Conservation (phyloP, 2,888 invertebrate genomes). For the Spilarctia lutea region DNA sequence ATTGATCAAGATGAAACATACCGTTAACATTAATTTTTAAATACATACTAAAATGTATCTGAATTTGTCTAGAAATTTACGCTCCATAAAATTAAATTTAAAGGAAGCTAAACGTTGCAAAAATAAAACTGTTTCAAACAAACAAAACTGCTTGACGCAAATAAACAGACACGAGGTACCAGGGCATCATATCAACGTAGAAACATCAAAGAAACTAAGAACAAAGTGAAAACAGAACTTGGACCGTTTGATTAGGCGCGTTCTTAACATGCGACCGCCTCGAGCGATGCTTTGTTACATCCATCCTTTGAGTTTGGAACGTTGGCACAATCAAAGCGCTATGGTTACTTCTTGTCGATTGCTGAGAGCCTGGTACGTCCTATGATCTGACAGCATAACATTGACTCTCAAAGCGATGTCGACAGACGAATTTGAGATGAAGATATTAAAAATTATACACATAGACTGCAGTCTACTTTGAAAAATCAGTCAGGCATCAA, state of each 20-base stretch:
- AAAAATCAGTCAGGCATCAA: not conserved
- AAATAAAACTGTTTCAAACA: conserved; percentile 32
- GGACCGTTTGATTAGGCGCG: conserved; percentile 83
- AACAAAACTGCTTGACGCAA: conserved; percentile 44
- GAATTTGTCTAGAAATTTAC: not conserved
- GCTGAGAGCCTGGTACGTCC: conserved; percentile 60
- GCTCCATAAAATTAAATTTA: conserved; percentile 14
- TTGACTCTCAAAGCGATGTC: conserved; percentile 31
- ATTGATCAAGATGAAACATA: not conserved
- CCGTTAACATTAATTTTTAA: too few species aligned
- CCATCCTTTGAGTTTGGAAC: conserved; percentile 67
- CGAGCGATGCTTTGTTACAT: conserved; percentile 78
- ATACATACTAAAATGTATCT: not conserved
- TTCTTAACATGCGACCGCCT: conserved; percentile 75
- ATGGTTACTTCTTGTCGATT: conserved; percentile 72
- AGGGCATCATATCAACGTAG: conserved; percentile 73
- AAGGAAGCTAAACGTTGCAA: conserved; percentile 22
- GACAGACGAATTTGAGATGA: conserved; percentile 39
- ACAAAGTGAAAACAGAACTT: conserved; percentile 80
- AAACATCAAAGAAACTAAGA: conserved; percentile 81
- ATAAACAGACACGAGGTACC: conserved; percentile 64
- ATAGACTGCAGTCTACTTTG: not conserved
- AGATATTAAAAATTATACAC: not conserved
- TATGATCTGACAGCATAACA: conserved; percentile 47
- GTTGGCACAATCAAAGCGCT: conserved; percentile 63